Conservation (phyloP, 2,888 invertebrate genomes). For the Frankliniella fusca region DNA sequence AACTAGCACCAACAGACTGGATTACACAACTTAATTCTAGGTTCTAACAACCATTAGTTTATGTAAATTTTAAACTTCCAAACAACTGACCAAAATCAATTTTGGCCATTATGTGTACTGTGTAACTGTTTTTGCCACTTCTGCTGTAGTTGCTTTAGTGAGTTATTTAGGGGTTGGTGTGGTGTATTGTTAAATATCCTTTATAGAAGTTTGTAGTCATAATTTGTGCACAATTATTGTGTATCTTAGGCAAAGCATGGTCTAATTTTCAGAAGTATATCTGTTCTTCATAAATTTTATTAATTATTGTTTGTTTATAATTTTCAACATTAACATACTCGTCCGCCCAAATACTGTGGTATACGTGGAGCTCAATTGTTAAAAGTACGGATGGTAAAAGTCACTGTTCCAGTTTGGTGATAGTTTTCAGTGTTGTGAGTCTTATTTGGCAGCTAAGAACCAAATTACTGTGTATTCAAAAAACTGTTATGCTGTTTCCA, state of each 20-base stretch:
- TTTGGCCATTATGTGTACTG: neutral
- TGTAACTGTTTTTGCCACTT: neutral
- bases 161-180: too few species aligned
- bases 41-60: neutral
- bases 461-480: neutral
- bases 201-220: too few species aligned
- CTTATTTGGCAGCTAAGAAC: neutral
- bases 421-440: neutral
- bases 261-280: too few species aligned
- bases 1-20: neutral
- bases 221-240: too few species aligned
- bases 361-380: conserved; percentile 13
- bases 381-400: neutral
- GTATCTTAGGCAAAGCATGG: too few species aligned
- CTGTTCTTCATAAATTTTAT: too few species aligned
- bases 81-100: neutral
- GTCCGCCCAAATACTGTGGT: conserved; percentile 24
- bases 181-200: too few species aligned
- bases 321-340: neutral
- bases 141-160: too few species aligned
- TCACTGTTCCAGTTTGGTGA: neutral
- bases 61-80: neutral
- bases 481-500: neutral
- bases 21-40: neutral
- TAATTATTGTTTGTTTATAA: neutral